Evolutionary conservation across 2,888 invertebrate species (phyloP).

Genomic region (Apeira syringaria): DNA sequence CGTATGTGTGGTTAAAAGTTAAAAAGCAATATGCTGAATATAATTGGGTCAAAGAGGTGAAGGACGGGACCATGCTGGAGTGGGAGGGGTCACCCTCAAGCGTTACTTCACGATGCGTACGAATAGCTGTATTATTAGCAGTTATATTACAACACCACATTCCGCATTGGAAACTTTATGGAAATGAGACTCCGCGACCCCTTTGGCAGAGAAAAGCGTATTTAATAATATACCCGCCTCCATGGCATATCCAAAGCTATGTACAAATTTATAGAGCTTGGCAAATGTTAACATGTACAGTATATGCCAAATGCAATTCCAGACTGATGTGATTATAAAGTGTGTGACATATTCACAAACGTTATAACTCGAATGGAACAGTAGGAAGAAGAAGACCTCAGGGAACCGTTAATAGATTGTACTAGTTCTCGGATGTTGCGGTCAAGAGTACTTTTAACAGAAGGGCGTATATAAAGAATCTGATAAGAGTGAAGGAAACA

Average conservation of each 20-base stretch:
- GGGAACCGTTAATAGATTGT: too few relatives aligned
- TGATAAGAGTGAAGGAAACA: too few relatives aligned
- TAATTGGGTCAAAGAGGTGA: conserved; percentile 75
- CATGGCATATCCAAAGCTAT: conserved; percentile 16
- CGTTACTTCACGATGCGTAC: conserved; percentile 65
- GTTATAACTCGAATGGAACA: too few relatives aligned
- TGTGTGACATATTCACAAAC: too few relatives aligned
- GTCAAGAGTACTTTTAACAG: too few relatives aligned
- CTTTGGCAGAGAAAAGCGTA: conserved; percentile 65
- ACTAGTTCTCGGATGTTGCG: too few relatives aligned
- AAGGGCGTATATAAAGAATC: too few relatives aligned
- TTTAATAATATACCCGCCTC: conserved; percentile 37
- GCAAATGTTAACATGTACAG: conserved; percentile 13
- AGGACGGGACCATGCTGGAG: conserved; percentile 56
- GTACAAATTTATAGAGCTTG: conserved; percentile 13
- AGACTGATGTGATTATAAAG: conserved; percentile 37
- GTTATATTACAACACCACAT: conserved; percentile 71
- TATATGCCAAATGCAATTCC: not conserved
- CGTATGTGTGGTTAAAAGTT: conserved; percentile 21
- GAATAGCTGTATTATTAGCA: conserved; percentile 66
- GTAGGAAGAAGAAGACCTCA: too few relatives aligned
- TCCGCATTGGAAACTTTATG: conserved; percentile 69
- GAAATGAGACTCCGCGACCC: conserved; percentile 63
- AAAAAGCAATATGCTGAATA: conserved; percentile 46
- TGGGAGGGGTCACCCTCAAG: conserved; percentile 44